Evolutionary conservation across 2,113 vertebrate genomes (phyloP).

Genomic region (Brachyistius frenatus): DNA sequence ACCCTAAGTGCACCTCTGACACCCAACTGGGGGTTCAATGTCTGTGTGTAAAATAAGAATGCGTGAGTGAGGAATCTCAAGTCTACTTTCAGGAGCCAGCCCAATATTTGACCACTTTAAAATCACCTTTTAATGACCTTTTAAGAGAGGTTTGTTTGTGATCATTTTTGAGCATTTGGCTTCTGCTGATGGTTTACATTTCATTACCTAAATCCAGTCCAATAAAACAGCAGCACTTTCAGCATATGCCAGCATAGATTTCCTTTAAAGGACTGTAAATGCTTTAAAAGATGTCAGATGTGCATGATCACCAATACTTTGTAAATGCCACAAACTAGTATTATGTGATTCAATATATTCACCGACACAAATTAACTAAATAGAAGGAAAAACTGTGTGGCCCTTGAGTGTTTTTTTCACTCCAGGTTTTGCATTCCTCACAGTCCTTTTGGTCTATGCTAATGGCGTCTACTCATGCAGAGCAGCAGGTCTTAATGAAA

Average conservation of each 20-base stretch:
- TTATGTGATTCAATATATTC: background rate
- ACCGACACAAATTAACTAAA: background rate
- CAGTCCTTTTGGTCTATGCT: conserved; percentile 70
- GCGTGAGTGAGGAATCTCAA: too few relatives aligned
- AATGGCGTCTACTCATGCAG: conserved; percentile 75
- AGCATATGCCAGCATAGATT: background rate
- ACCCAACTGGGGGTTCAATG: too few relatives aligned
- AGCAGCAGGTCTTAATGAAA: conserved; percentile 80
- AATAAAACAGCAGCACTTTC: background rate
- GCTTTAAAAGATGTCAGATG: too few relatives aligned
- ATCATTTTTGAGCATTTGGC: too few relatives aligned
- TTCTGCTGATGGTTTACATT: too few relatives aligned
- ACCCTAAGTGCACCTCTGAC: too few relatives aligned
- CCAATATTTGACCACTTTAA: background rate
- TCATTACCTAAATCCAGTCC: too few relatives aligned
- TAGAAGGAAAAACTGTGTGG: background rate
- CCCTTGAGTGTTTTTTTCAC: conserved; percentile 2
- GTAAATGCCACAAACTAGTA: conserved; percentile 1
- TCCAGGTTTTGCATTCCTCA: conserved; percentile 52
- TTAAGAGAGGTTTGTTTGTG: too few relatives aligned
- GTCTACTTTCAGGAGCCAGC: too few relatives aligned
- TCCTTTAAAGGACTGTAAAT: background rate
- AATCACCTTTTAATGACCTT: background rate
- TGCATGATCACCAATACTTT: background rate
- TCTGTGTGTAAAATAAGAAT: too few relatives aligned